These are phyloP conservation scores for Protaetia brevitarsis DNA, from an alignment of 1,140 invertebrate species.

Conservation along the genomic window DNA sequence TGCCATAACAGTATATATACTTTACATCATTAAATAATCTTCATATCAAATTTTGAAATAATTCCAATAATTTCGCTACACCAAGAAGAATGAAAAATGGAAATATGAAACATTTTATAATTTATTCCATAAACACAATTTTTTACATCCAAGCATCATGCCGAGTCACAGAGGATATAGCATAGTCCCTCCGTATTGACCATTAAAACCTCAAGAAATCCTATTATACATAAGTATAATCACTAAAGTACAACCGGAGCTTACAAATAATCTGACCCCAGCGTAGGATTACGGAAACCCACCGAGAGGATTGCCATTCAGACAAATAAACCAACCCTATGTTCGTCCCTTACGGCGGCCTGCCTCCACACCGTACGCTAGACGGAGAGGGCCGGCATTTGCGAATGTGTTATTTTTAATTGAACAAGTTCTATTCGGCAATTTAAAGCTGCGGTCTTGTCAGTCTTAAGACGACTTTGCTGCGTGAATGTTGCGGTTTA, in stretches of 20 bases:
- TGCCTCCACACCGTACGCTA: not conserved
- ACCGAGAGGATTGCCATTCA: not conserved
- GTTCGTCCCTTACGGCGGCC: not conserved
- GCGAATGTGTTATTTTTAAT: conserved; percentile 11
- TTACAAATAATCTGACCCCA: conserved; percentile 8
- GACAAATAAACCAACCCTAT: not conserved
- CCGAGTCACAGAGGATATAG: too few species aligned
- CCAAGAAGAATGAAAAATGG: too few species aligned
- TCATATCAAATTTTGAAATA: too few species aligned
- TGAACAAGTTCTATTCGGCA: conserved; percentile 8
- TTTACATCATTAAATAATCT: too few species aligned
- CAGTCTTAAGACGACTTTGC: conserved; percentile 10
- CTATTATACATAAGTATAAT: not conserved
- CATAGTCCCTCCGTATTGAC: not conserved
- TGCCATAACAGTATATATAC: too few species aligned
- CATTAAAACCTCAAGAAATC: not conserved
- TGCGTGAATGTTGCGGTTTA: conserved; percentile 10
- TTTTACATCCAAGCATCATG: too few species aligned
- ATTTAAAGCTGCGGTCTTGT: conserved; percentile 16
- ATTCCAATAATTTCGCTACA: too few species aligned
- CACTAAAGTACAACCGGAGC: not conserved
- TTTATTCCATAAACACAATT: too few species aligned
- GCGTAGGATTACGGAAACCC: conserved; percentile 5
- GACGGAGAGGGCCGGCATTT: not conserved
- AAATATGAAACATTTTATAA: too few species aligned